Conservation (phyloP, 2,797 vertebrate genomes). For the Selene dorsalis region DNA sequence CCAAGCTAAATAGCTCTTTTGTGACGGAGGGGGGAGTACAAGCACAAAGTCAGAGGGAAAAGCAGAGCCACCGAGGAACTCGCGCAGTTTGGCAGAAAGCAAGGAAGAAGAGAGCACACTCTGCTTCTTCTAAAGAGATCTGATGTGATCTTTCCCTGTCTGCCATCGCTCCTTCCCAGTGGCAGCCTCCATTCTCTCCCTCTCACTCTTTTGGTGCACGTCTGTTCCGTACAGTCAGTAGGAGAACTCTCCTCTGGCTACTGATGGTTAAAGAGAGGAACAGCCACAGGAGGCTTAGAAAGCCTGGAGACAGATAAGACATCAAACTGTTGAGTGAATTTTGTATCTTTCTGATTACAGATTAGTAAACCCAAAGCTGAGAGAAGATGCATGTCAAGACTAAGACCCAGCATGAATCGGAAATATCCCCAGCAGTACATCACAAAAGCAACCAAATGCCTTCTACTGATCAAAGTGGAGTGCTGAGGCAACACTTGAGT, state of each 20-base stretch:
- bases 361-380: constrained; percentile 44
- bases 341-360: constrained; percentile 37
- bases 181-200: constrained; percentile 45
- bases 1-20: constrained; percentile 61
- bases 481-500: constrained; percentile 42
- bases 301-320: constrained; percentile 42
- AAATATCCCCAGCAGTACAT: constrained; percentile 24
- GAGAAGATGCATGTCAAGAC: constrained; percentile 9
- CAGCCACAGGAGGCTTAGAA: constrained; percentile 32
- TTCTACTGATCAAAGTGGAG: constrained; percentile 44
- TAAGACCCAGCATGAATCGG: constrained; percentile 18
- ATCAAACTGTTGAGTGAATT: constrained; percentile 31
- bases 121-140: constrained; percentile 41
- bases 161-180: constrained; percentile 45
- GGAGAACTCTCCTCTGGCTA: constrained; percentile 43
- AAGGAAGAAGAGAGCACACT: constrained; percentile 31
- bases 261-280: constrained; percentile 33
- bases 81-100: constrained; percentile 29
- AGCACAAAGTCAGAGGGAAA: constrained; percentile 21
- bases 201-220: constrained; percentile 41
- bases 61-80: background rate
- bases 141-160: constrained; percentile 34
- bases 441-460: constrained; percentile 25
- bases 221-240: constrained; percentile 51
- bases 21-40: no score